These are phyloP conservation scores for Neoniphon sammara DNA, from an alignment of 2,797 vertebrate genomes.

Conservation along the genomic window DNA sequence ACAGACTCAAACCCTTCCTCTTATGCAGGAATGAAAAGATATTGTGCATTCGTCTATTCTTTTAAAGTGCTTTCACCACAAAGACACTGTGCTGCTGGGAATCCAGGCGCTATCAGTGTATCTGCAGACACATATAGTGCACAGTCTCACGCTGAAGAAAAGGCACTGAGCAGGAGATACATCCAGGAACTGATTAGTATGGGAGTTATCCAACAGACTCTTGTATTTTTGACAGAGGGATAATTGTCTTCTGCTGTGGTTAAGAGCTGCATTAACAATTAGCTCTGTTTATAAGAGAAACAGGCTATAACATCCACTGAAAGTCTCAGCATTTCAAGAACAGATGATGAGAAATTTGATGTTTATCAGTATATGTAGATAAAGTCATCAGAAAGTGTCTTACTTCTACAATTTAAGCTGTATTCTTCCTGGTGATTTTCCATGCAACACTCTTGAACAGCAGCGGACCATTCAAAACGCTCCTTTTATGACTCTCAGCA, in stretches of 20 bases:
- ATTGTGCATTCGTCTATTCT: slow-evolving; percentile 34
- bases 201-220: slow-evolving; percentile 32
- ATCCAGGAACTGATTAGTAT: slow-evolving; percentile 36
- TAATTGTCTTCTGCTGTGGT: slow-evolving; percentile 34
- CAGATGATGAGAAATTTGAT: neutral
- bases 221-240: slow-evolving; percentile 53
- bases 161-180: slow-evolving; percentile 49
- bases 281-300: slow-evolving; percentile 17
- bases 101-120: no score
- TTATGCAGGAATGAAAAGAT: slow-evolving; percentile 26
- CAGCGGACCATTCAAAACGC: neutral
- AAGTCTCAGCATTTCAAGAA: neutral
- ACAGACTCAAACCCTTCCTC: slow-evolving; percentile 31
- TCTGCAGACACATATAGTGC: slow-evolving; percentile 53
- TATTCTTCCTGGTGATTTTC: neutral
- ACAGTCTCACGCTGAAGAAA: slow-evolving; percentile 38
- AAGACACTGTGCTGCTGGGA: slow-evolving; percentile 12
- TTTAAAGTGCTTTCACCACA: slow-evolving; percentile 13
- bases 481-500: slow-evolving; percentile 4
- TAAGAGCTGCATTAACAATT: slow-evolving; percentile 33
- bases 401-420: neutral
- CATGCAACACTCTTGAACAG: slow-evolving; percentile 5
- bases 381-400: neutral
- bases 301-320: neutral
- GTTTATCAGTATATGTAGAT: slow-evolving; percentile 15